Base-by-base conservation (phyloP, 2,888 invertebrate species). In the Chrysotoxum bicinctum region DNA sequence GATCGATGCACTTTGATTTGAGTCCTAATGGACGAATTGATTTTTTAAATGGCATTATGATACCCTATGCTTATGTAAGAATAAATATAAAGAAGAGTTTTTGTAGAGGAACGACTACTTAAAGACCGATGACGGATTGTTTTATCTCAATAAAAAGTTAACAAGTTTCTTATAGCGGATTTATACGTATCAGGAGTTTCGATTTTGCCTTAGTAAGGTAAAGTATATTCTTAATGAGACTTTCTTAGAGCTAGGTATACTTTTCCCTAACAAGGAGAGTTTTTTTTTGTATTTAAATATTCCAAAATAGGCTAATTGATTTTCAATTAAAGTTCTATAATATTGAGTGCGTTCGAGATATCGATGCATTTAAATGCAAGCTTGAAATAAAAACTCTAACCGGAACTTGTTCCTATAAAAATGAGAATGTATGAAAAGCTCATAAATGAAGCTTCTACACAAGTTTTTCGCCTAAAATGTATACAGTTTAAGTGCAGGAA, bases 1-100 rank as follows among this genome's bases (percentile, higher is more conserved):
- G 64, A 64, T 64, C 64, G 45, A 64, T 45, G 64, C 30, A 64
- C 64, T 64, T 43, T 19, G 30, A 16, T 19, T 45, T 43, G 14
- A 32, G 12, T n/a, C n/a, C n/a, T 32, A 64, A 45, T 45, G 64
- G 45, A 64, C 64, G 45, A 64, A 64, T 64, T 45, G 64, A 64
- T 64, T 64, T 64, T 62, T 62, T 30, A 40, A 26, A 58, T 58
- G 43, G 12, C 3, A 32, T 64, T 45, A 32, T 64, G 37, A 45
- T 64, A 12, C 19, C 16, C 19, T 14, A 26, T 19, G 23, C 9
- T 40, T 30, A 32, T 14, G 62, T 19, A 54, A 12, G 1, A 21
- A 14, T 19, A 2, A 21, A 21, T 9, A 58, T 5, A 9, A 21
- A 1, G 12, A 9, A 19, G 9, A 0, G 12, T 21, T 37, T 37